Evolutionary conservation across 1,140 invertebrate genomes (phyloP).

Genomic region (Neotoxoptera formosana): DNA sequence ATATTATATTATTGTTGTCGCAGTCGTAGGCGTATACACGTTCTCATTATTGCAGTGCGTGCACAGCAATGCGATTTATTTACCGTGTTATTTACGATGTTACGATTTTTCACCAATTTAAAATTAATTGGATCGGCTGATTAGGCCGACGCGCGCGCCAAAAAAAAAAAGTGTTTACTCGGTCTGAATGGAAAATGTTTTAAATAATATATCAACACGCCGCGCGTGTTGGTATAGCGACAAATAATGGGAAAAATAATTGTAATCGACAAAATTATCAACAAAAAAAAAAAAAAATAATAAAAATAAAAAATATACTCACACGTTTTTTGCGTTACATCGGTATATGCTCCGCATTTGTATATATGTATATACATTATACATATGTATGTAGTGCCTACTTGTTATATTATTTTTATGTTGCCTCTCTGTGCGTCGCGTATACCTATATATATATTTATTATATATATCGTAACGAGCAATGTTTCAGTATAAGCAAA

Average conservation of each 20-base stretch:
- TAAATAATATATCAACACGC: constrained; percentile 10
- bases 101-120: constrained; percentile 25
- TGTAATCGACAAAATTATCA: constrained; percentile 34
- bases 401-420: not conserved
- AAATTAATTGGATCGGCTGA: constrained; percentile 18
- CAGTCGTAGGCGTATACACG: not conserved
- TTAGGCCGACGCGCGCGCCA: not conserved
- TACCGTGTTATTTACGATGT: not conserved
- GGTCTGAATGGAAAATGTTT: not conserved
- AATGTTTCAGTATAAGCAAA: not conserved
- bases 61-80: not conserved
- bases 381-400: too few species aligned
- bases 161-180: not conserved
- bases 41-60: constrained; percentile 11
- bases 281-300: not conserved
- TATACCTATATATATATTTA: not conserved
- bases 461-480: not conserved
- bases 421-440: too few species aligned
- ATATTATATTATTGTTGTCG: not conserved
- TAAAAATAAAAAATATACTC: too few species aligned
- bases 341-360: not conserved
- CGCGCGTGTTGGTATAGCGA: too few species aligned
- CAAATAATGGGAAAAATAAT: not conserved
- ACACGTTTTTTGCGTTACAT: not conserved
- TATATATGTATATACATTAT: too few species aligned